phyloP scores from a whole-genome alignment of 2,797 vertebrate genomes.

The Buphagus erythrorhynchus region DNA sequence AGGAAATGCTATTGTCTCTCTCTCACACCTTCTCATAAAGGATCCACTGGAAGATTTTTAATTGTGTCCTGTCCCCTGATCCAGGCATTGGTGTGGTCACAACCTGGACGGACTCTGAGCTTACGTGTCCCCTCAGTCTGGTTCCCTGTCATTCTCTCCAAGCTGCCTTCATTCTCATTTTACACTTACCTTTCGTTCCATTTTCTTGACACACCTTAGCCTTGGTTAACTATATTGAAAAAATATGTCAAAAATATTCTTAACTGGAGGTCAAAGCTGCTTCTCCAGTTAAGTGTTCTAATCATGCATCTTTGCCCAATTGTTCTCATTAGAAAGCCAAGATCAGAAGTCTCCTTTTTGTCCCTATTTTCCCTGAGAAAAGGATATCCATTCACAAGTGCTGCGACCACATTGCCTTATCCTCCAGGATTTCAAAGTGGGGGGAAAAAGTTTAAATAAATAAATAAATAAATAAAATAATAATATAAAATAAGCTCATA shows the following conservation, averaged over 20 bases:
- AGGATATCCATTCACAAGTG: not conserved
- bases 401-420: not conserved
- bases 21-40: not conserved
- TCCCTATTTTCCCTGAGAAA: not conserved
- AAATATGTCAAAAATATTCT: not conserved
- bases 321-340: not conserved
- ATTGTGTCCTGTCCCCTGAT: not conserved
- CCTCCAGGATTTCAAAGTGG: not conserved
- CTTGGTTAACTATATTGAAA: slow-evolving; percentile 6
- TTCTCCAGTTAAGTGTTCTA: not conserved
- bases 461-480: no score
- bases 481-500: not conserved
- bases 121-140: not conserved
- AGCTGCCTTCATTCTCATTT: not conserved
- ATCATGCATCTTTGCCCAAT: not conserved
- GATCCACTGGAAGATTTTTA: slow-evolving; percentile 1
- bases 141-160: not conserved
- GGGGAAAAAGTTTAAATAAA: rapidly evolving
- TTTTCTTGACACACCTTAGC: not conserved
- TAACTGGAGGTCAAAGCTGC: not conserved
- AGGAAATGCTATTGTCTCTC: slow-evolving; percentile 22
- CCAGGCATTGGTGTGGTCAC: not conserved
- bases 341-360: not conserved
- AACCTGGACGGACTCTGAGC: not conserved
- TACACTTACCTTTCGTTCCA: not conserved